These are phyloP conservation scores for Pollenia labialis DNA, from an alignment of 2,888 invertebrate genomes.

Conservation along the genomic window DNA sequence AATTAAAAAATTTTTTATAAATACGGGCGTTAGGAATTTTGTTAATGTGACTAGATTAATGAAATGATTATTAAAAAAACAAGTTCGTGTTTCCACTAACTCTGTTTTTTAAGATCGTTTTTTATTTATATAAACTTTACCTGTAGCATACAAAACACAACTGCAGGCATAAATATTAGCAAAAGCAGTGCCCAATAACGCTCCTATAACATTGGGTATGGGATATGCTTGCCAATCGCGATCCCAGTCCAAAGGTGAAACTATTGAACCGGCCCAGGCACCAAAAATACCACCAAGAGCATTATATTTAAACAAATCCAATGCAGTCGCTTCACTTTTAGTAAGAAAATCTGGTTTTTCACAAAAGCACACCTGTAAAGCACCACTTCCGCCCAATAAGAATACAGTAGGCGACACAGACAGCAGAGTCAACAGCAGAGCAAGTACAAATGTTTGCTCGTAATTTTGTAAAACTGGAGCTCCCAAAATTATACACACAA, in stretches of 20 bases:
- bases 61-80: neutral
- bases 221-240: constrained; percentile 92
- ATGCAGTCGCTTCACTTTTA: constrained; percentile 82
- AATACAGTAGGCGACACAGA: constrained; percentile 83
- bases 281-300: constrained; percentile 86
- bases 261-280: constrained; percentile 91
- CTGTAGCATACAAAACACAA: constrained; percentile 81
- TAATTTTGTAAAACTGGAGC: constrained; percentile 83
- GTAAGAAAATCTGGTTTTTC: constrained; percentile 83
- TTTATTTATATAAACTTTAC: constrained; percentile 81
- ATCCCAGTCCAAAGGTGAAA: constrained; percentile 94
- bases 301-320: constrained; percentile 83
- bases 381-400: constrained; percentile 82
- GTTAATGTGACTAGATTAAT: constrained; percentile 45
- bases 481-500: constrained; percentile 83
- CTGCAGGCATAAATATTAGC: constrained; percentile 84
- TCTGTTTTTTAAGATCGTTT: constrained; percentile 74
- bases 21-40: constrained; percentile 15
- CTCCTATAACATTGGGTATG: constrained; percentile 87
- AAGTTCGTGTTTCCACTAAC: neutral
- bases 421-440: constrained; percentile 81
- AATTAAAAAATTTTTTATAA: no score
- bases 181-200: constrained; percentile 86
- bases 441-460: constrained; percentile 83
- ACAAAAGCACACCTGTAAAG: constrained; percentile 83